phyloP scores from a whole-genome alignment of 2,797 vertebrate species.

The Coluber constrictor region DNA sequence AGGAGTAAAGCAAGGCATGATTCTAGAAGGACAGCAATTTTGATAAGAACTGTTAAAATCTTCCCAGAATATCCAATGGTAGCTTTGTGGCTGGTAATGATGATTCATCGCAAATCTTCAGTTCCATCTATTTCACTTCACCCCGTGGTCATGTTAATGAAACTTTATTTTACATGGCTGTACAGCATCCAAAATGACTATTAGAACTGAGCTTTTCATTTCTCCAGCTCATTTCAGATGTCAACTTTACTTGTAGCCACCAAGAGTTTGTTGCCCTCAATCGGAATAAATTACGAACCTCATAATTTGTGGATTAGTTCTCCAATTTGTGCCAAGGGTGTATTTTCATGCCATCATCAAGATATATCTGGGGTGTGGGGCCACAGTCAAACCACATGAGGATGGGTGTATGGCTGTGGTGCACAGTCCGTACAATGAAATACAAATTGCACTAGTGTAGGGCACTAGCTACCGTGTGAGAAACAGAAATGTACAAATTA shows the following conservation, averaged over 20 bases:
- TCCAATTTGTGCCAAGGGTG: not conserved
- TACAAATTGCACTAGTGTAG: not conserved
- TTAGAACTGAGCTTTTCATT: not conserved
- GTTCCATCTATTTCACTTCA: not conserved
- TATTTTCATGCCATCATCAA: not conserved
- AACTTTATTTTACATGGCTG: not conserved
- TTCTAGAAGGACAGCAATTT: not conserved
- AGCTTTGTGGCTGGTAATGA: not conserved
- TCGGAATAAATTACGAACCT: not conserved
- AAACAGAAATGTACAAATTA: slow-evolving; percentile 12
- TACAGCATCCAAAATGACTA: not conserved
- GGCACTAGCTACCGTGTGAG: not conserved
- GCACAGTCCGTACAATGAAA: not conserved
- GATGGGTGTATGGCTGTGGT: not conserved
- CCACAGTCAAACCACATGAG: not conserved
- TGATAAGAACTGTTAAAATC: not conserved
- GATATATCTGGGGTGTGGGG: not conserved
- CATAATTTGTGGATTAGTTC: not conserved
- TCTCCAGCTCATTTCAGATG: not conserved
- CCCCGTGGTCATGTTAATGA: not conserved
- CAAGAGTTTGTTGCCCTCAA: not conserved
- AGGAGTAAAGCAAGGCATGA: not conserved
- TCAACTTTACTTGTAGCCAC: not conserved
- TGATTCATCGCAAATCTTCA: not conserved
- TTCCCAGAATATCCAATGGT: not conserved